Conservation (phyloP, 1,140 invertebrate species). For the Bombus superbus region DNA sequence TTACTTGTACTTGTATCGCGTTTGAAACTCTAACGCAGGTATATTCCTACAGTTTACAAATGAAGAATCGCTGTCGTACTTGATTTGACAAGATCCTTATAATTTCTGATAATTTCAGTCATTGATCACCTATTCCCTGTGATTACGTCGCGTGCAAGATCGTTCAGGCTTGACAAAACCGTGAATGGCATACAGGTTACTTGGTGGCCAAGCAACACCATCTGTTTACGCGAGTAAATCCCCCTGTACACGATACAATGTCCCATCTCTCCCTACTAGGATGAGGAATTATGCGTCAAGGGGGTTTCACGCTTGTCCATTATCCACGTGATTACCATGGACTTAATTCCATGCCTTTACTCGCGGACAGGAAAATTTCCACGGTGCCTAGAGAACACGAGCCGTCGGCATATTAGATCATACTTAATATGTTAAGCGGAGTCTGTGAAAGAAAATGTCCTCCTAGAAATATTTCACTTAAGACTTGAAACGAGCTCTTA, state of each 20-base stretch:
- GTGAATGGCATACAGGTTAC: not conserved
- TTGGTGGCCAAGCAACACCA: slow-evolving; percentile 11
- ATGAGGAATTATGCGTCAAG: slow-evolving; percentile 26
- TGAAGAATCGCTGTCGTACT: not conserved
- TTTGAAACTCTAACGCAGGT: no score
- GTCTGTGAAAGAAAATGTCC: not conserved
- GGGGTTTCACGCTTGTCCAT: slow-evolving; percentile 2
- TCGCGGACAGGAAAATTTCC: not conserved
- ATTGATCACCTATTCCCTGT: no score
- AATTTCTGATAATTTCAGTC: not conserved
- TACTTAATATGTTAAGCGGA: not conserved
- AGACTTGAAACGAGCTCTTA: no score
- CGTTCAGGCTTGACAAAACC: not conserved
- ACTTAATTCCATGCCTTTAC: not conserved
- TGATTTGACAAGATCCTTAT: not conserved
- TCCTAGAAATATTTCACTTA: no score
- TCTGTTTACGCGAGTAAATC: slow-evolving; percentile 28
- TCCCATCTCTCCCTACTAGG: not conserved
- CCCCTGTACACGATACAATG: slow-evolving; percentile 7
- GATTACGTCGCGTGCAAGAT: not conserved
- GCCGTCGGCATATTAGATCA: not conserved
- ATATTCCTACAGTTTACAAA: no score
- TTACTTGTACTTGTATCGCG: no score
- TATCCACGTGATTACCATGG: not conserved
- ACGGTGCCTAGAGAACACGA: not conserved